phyloP scores from a whole-genome alignment of 1,140 invertebrate species.

The Polyergus mexicanus region DNA sequence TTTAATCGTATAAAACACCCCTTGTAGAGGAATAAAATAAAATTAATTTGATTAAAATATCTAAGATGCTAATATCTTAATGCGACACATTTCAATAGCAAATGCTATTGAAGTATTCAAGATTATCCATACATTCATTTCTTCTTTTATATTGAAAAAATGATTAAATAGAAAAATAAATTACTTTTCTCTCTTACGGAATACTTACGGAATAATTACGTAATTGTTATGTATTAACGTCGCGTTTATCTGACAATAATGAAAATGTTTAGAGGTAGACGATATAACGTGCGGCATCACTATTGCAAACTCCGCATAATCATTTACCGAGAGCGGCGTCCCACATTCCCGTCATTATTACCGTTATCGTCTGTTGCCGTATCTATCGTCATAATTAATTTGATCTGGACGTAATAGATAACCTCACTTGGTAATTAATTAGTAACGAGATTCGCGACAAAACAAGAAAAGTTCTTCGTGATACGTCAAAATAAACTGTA shows the following conservation, averaged over 20 bases:
- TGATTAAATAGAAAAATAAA: background rate
- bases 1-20: background rate
- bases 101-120: background rate
- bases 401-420: constrained; percentile 43
- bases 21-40: background rate
- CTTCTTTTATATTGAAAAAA: background rate
- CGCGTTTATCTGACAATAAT: constrained; percentile 30
- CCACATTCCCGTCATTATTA: constrained; percentile 60
- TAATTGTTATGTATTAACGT: background rate
- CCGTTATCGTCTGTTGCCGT: constrained; percentile 39
- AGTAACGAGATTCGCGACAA: background rate
- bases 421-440: constrained; percentile 37
- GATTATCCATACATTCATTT: background rate
- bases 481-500: background rate
- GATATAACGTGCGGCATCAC: background rate
- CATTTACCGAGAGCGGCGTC: constrained; percentile 42
- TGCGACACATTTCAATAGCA: background rate
- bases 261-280: constrained; percentile 47
- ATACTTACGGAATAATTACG: background rate
- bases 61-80: background rate
- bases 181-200: background rate
- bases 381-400: constrained; percentile 60
- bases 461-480: constrained; percentile 25
- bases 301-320: constrained; percentile 20
- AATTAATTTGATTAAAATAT: background rate